phyloP scores from a whole-genome alignment of 2,888 invertebrate species.

The Calephelis perditalis region DNA sequence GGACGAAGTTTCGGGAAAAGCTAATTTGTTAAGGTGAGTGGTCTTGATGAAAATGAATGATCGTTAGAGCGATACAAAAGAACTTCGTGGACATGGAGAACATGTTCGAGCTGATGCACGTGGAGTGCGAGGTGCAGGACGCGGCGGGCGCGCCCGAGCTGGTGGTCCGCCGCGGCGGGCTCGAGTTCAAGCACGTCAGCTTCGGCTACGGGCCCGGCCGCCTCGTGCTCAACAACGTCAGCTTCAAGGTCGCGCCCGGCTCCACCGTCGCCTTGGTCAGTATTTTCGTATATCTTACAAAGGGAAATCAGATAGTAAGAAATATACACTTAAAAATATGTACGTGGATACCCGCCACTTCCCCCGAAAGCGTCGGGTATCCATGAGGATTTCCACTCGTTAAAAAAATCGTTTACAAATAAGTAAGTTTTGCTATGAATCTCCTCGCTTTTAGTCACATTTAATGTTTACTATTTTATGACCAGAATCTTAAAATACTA shows the following conservation, averaged over 20 bases:
- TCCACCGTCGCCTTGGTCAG: slow-evolving; percentile 88
- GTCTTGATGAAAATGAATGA: no score
- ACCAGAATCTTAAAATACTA: no score
- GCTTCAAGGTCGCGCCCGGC: slow-evolving; percentile 88
- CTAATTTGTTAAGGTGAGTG: no score
- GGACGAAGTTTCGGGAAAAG: neutral
- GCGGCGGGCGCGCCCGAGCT: slow-evolving; percentile 87
- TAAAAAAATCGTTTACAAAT: no score
- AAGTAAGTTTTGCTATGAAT: no score
- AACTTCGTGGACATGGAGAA: slow-evolving; percentile 99
- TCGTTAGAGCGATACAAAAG: slow-evolving; percentile 92
- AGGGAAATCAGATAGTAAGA: no score
- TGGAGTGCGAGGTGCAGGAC: slow-evolving; percentile 92
- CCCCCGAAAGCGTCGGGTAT: no score
- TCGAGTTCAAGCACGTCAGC: slow-evolving; percentile 93
- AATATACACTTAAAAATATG: no score
- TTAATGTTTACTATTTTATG: no score
- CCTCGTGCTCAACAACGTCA: slow-evolving; percentile 85
- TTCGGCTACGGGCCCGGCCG: slow-evolving; percentile 93
- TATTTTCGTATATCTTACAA: slow-evolving; percentile 19
- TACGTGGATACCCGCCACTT: no score
- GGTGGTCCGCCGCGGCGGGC: slow-evolving; percentile 81
- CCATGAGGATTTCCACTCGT: no score
- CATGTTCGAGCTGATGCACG: slow-evolving; percentile 96
- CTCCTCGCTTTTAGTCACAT: no score